Base-by-base conservation (phyloP, 2,797 vertebrate genomes). In the Eospalax fontanierii region DNA sequence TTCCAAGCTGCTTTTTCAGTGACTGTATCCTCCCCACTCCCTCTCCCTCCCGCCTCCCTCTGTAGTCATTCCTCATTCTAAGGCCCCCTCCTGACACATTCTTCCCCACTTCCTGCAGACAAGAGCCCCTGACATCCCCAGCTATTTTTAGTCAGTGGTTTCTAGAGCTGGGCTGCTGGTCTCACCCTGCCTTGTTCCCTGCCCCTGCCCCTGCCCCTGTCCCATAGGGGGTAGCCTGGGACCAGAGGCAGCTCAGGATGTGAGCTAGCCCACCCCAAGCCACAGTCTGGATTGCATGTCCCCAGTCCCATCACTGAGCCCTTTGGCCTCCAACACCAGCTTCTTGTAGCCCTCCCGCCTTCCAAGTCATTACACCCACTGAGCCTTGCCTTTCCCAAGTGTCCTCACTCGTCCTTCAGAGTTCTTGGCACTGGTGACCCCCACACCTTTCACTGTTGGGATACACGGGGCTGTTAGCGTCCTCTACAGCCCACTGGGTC, bases 61-160 rank as follows among this genome's bases (percentile, higher is more conserved):
- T 11, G 6, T 35, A 15, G 59, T 35, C 21, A 59, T 22, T 43
- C 40, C 0, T 14, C 91, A 43, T 0, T n/a, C 0, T 61, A 6
- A 33, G 75, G 66, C 9, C 6, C 24, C 50, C 90, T 89, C 75
- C 87, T 61, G 75, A 85, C 59, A 63, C 85, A 43, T 74, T 93
- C 87, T 76, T 91, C 95, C 68, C 88, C 28, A 68, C 89, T 97
- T 97, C 97, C 97, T 93, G 97, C 78, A 97, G 82, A 61, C 61
- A 21, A 74, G 93, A 88, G 92, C 91, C 87, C 90, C 93, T 95
- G 84, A 92, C 94, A 95, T 92, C 92, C 73, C 40, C 12, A 74
- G 68, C 80, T 96, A 95, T 96, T 96, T 96, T 96, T 96, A 97
- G 87, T 80, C 83, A 15, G 28, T 76, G 38, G 81, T 61, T 61